Conservation (phyloP, 2,797 vertebrate genomes). For the Hybognathus amarus region DNA sequence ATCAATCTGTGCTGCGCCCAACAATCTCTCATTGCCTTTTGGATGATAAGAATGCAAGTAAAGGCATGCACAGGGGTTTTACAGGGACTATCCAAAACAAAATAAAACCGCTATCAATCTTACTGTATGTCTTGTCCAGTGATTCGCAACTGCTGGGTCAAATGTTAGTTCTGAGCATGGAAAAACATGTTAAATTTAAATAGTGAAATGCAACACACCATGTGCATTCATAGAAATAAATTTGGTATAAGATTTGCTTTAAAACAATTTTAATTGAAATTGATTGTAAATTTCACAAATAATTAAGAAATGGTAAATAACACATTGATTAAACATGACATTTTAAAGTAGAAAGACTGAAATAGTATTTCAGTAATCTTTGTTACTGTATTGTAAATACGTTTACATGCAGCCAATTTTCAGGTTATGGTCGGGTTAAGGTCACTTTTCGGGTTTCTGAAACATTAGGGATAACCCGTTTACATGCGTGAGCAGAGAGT, state of each 20-base stretch:
- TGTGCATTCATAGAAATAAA: not conserved
- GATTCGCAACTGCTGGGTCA: not conserved
- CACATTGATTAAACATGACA: not conserved
- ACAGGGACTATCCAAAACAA: slow-evolving; percentile 14
- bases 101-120: not conserved
- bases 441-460: too few relatives aligned
- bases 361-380: not conserved
- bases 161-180: not conserved
- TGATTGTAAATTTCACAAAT: not conserved
- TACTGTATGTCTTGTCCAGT: not conserved
- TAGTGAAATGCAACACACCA: not conserved
- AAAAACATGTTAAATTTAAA: not conserved
- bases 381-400: too few relatives aligned
- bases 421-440: too few relatives aligned
- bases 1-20: slow-evolving; percentile 34
- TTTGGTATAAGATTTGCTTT: not conserved
- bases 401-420: too few relatives aligned
- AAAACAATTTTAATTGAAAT: not conserved
- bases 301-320: not conserved
- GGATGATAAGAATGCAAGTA: slow-evolving; percentile 19
- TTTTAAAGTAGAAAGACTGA: not conserved
- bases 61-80: not conserved
- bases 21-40: slow-evolving; percentile 25
- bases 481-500: too few relatives aligned
- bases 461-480: too few relatives aligned